These are phyloP conservation scores for Perodicticus potto DNA, from an alignment of 2,797 vertebrate species.

Conservation along the genomic window DNA sequence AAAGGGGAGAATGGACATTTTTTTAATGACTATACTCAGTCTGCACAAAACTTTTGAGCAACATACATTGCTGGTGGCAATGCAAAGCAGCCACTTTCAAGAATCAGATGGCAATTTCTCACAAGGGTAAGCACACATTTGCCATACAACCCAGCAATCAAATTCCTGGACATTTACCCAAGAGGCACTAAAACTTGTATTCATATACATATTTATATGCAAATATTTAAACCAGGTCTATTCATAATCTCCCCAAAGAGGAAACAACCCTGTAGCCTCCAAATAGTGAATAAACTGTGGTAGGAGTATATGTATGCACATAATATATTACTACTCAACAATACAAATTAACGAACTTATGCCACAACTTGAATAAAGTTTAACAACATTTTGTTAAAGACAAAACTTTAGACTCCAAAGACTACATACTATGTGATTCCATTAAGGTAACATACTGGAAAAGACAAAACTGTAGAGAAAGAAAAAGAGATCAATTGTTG, in stretches of 20 bases:
- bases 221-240: slow-evolving; percentile 59
- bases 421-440: not conserved
- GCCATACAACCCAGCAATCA: not conserved
- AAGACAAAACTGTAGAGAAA: slow-evolving; percentile 14
- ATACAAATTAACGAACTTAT: not conserved
- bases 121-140: not conserved
- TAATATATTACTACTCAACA: not conserved
- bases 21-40: not conserved
- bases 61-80: slow-evolving; percentile 1
- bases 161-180: not conserved
- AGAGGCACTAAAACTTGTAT: slow-evolving; percentile 29
- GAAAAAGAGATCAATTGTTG: not conserved
- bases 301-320: not conserved
- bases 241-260: slow-evolving; percentile 27
- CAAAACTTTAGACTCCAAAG: slow-evolving; percentile 47
- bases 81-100: slow-evolving; percentile 38
- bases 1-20: too few species aligned
- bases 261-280: slow-evolving; percentile 25
- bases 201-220: slow-evolving; percentile 8
- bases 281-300: slow-evolving; percentile 12
- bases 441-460: slow-evolving; percentile 23
- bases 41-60: not conserved
- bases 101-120: slow-evolving; percentile 17
- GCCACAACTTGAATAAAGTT: not conserved
- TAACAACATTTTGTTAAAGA: slow-evolving; percentile 41